Evolutionary conservation across 2,113 vertebrate species (phyloP), one percentile per base, ranked within the genome.

Genomic region (Phoxinus phoxinus): DNA sequence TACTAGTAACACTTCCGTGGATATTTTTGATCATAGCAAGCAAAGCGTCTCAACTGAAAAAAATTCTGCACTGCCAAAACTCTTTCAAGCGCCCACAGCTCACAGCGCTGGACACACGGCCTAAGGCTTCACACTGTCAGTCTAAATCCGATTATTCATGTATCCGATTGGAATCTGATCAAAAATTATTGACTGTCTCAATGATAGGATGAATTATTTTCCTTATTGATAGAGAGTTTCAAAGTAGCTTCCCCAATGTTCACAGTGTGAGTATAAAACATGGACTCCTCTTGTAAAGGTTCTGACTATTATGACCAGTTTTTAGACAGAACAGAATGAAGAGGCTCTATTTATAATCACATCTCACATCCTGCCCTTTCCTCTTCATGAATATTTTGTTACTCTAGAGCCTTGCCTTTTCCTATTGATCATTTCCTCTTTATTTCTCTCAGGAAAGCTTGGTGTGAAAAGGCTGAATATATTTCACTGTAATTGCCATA

Each of bases 401-500:
- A 46, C 41, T 46, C 37, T 10, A 65, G 15, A 80, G 58, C 8
- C 15, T 51, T 51, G 19, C 63, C 7, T 51, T 58, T 81, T 67
- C 27, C 44, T 32, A 51, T 67, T 69, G 61, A n/a, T 67, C 27
- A 53, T 51, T 76, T 53, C 46, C 48, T 81, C 59, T 53, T 51
- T 48, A 69, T 67, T 44, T 44, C 41, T 17, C 41, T n/a, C n/a
- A 30, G 78, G 37, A 81, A 81, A 69, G 25, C 79, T 46, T n/a
- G 44, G 6, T 81, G 61, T 32, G 11, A 67, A 80, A 78, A 78
- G 32, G 77, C 35, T 41, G 56, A 81, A 63, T 63, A 63, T 25
- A 21, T 81, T n/a, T 69, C 44, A 35, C 44, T 67, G 61, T 51
- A 51, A 81, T 81, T 51, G 61, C 44, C 46, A 67, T 81, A 69